A percentile compares a stretch with the other conserved stretches of the same genome.
phyloP scores from a whole-genome alignment of 2,888 invertebrate genomes.

The Bibio marci region DNA sequence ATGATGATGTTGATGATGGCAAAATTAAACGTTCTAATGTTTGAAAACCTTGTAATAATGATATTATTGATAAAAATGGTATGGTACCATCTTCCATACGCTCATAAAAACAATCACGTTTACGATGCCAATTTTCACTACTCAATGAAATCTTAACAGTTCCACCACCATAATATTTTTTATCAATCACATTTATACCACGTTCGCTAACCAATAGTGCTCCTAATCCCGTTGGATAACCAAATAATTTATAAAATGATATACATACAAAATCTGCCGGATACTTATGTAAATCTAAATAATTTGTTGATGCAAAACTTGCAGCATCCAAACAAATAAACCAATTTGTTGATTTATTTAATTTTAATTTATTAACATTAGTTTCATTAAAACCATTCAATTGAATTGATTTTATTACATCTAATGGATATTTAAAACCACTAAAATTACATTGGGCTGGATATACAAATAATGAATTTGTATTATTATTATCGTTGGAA shows the following conservation, averaged over 20 bases:
- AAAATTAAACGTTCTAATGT: conserved; percentile 44
- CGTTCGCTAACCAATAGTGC: conserved; percentile 57
- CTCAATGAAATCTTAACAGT: conserved; percentile 75
- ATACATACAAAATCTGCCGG: conserved; percentile 80
- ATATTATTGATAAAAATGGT: conserved; percentile 68
- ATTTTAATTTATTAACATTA: no score
- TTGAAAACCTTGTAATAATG: conserved; percentile 69
- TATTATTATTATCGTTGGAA: conserved; percentile 11
- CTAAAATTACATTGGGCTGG: conserved; percentile 93
- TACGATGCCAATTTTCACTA: conserved; percentile 49
- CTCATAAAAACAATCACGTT: conserved; percentile 48
- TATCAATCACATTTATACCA: conserved; percentile 23
- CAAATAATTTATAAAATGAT: conserved; percentile 95
- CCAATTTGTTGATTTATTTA: conserved; percentile 22
- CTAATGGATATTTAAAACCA: conserved; percentile 73
- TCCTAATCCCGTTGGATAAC: conserved; percentile 88
- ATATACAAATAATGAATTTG: conserved; percentile 55
- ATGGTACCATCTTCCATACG: conserved; percentile 87
- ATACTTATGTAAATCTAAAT: conserved; percentile 48
- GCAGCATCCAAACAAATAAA: conserved; percentile 79
- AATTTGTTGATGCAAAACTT: conserved; percentile 56
- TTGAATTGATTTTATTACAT: conserved; percentile 48
- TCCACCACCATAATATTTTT: conserved; percentile 84
- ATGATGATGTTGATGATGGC: conserved; percentile 25
- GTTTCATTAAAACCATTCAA: conserved; percentile 42